Evolutionary conservation across 2,888 invertebrate species (phyloP).

Genomic region (Eulithis prunata): DNA sequence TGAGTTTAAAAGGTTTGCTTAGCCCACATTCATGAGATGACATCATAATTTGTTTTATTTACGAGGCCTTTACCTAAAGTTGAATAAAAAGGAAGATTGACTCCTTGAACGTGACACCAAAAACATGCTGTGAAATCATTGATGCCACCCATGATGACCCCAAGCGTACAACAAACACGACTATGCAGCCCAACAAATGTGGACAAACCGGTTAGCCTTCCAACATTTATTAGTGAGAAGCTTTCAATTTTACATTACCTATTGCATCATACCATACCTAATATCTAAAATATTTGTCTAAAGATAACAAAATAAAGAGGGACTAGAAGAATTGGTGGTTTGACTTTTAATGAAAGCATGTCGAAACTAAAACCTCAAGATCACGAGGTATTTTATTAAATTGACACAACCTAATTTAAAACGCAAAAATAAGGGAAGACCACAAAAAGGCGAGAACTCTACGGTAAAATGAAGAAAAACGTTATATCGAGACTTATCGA

Average conservation of each 20-base stretch:
- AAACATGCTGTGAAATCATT: constrained; percentile 17
- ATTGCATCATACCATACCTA: constrained; percentile 22
- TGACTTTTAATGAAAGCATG: neutral
- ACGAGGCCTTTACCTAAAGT: neutral
- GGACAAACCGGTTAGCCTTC: constrained; percentile 42
- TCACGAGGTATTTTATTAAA: neutral
- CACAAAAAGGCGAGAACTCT: neutral
- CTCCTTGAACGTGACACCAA: constrained; percentile 5
- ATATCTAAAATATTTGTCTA: constrained; percentile 12
- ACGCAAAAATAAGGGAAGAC: neutral
- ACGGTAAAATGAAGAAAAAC: neutral
- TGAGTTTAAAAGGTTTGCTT: neutral
- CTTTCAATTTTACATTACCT: constrained; percentile 30
- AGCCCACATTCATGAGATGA: neutral
- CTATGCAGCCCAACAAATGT: constrained; percentile 39
- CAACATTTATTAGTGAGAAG: constrained; percentile 37
- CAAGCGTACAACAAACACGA: constrained; percentile 34
- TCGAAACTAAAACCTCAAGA: constrained; percentile 3
- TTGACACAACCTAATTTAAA: neutral
- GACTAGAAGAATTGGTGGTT: constrained; percentile 1
- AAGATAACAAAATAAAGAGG: constrained; percentile 3
- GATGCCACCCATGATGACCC: constrained; percentile 38
- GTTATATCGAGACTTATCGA: constrained; percentile 45
- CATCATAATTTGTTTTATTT: neutral
- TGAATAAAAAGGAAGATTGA: neutral